A percentile compares a stretch with the other conserved stretches of the same genome.
Conservation (phyloP, 30 jellyfish, hydroid and myxozoan genomes). For the Pseudorhiza aurosa region DNA sequence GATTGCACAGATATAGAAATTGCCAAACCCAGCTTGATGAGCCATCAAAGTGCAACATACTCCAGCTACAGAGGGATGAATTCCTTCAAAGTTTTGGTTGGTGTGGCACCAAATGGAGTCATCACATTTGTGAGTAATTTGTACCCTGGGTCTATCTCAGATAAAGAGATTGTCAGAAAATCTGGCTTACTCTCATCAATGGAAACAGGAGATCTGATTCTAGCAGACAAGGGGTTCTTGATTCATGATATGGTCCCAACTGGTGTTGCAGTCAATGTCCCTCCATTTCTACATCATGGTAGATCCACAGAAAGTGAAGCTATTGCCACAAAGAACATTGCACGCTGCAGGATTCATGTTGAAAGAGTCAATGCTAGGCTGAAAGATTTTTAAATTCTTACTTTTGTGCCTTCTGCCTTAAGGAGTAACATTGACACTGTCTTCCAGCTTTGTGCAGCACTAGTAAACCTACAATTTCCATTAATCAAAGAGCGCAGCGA, state of each 20-base stretch:
- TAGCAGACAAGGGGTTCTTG: conserved; percentile 54
- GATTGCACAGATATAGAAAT: conserved; percentile 27
- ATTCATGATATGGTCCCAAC: conserved; percentile 30
- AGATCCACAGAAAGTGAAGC: conserved; percentile 18
- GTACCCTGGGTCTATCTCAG: conserved; percentile 17
- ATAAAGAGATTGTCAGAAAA: conserved; percentile 1
- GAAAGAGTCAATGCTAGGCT: conserved; percentile 35
- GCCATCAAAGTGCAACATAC: background rate
- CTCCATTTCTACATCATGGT: conserved; percentile 12
- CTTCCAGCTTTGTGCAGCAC: conserved; percentile 31
- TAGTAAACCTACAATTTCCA: conserved; percentile 18
- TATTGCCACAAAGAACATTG: conserved; percentile 12
- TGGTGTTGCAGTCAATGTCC: conserved; percentile 29
- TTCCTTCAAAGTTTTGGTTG: conserved; percentile 15
- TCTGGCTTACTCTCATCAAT: conserved; percentile 1
- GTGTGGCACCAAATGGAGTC: conserved; percentile 50
- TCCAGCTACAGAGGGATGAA: conserved; percentile 20
- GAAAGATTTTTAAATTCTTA: conserved; percentile 2
- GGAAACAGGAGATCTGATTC: conserved; percentile 33
- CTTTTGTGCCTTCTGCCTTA: conserved; percentile 12
- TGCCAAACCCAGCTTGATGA: conserved; percentile 29
- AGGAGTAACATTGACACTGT: background rate
- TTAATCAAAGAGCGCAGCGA: conserved; percentile 21
- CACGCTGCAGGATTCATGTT: conserved; percentile 37
- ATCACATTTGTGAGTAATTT: conserved; percentile 17